Base-by-base conservation (phyloP, 2,888 invertebrate genomes). In the Ectemnius lituratus region DNA sequence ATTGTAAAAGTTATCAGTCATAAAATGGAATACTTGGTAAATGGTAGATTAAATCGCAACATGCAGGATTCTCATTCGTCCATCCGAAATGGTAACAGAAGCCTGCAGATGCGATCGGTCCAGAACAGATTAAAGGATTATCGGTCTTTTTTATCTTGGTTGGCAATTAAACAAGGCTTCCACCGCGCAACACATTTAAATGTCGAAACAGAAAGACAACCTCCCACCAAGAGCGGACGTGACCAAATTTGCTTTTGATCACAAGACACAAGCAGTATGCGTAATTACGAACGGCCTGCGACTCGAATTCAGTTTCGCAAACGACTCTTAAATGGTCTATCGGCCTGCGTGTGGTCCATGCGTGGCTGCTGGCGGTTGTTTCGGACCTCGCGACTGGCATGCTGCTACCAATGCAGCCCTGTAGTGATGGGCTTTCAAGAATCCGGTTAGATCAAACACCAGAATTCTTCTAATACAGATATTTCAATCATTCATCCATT, bases 331-430 rank as follows among this genome's bases (percentile, higher is more conserved):
- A 78, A 67, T 59, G 68, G 73, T 78, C 82, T 80, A 82, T 82
- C 72, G 75, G 60, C 74, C 64, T 72, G 83, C 75, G 83, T 82
- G 82, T 82, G 83, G 82, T 82, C 82, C 61, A 46, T 60, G 70
- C 82, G 75, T 76, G 78, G 76, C 70, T 72, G 74, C 73, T 66
- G 75, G 76, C 75, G 67, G 69, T 82, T 52, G n/a, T 37, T 83
- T 73, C 72, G 70, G 45, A 63, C 73, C 72, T 79, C 62, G 62
- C 69, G 58, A 49, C 52, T 20, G 58, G 68, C 65, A 66, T 65
- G 28, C 56, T 49, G 23, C 37, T 37, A 56, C 47, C 58, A 37
- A 59, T 65, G 45, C 58, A 45, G 62, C 46, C 59, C 45, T 13
- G 52, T 70, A 63, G 66, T 45, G 61, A 67, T 68, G 52, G 73